These are phyloP conservation scores for Periparus ater DNA, from an alignment of 2,797 vertebrate genomes.

Conservation along the genomic window DNA sequence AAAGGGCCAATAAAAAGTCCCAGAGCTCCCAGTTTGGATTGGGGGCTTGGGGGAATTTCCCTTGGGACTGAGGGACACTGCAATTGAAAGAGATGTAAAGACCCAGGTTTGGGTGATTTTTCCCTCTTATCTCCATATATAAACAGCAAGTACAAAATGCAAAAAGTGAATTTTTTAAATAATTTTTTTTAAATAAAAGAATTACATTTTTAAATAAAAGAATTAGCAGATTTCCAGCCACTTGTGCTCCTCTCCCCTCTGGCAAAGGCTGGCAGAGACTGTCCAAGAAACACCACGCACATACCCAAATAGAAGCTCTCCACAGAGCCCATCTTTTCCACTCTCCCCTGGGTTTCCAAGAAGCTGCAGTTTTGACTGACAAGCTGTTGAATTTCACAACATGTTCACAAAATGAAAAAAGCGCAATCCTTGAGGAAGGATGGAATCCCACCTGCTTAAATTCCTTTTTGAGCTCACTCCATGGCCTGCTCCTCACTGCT, in stretches of 20 bases:
- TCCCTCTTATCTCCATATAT: accelerated
- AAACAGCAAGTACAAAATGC: not conserved
- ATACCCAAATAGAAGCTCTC: not conserved
- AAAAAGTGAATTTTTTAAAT: not conserved
- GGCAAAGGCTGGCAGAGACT: not conserved
- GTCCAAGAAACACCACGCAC: constrained; percentile 20
- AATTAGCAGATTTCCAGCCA: not conserved
- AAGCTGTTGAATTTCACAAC: constrained; percentile 39
- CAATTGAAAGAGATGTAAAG: not conserved
- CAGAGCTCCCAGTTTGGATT: not conserved
- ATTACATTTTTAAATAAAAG: not conserved
- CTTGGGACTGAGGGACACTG: not conserved
- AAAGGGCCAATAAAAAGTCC: not conserved
- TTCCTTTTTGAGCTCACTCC: not conserved
- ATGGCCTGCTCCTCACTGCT: not conserved
- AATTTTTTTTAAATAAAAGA: not conserved
- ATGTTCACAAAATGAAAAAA: constrained; percentile 16
- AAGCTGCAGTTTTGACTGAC: constrained; percentile 4
- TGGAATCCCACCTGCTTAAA: constrained; percentile 31
- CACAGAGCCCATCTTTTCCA: not conserved
- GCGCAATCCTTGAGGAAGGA: not conserved
- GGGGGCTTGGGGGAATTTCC: not conserved
- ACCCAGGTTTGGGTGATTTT: not conserved
- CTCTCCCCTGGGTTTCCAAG: not conserved
- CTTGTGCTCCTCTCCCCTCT: not conserved